Percentiles rank a stretch among this genome's conserved stretches.
phyloP scores from a whole-genome alignment of 2,113 vertebrate genomes.

The Atractosteus spatula region DNA sequence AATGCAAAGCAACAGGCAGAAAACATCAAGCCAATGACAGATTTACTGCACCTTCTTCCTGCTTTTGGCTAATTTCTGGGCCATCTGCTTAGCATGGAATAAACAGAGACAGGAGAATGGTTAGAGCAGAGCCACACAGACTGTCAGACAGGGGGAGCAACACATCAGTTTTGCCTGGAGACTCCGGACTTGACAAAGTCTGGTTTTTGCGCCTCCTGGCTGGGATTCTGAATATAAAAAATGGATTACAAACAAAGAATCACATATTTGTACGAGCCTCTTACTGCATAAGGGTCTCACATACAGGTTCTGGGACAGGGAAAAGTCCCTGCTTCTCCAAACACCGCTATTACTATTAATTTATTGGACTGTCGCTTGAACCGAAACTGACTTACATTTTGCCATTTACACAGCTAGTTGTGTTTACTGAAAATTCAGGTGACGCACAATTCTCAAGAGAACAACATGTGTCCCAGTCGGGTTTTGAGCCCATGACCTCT shows the following conservation, averaged over 20 bases:
- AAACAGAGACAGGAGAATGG: slow-evolving; percentile 88
- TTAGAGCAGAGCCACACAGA: slow-evolving; percentile 67
- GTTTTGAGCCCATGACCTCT: not conserved
- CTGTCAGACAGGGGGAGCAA: slow-evolving; percentile 15
- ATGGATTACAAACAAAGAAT: slow-evolving; percentile 17
- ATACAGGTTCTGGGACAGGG: not conserved
- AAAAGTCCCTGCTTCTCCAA: not conserved
- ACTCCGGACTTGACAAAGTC: not conserved
- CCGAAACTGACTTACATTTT: not conserved
- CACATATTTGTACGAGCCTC: not conserved
- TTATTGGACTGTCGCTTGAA: not conserved
- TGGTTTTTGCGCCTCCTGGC: slow-evolving; percentile 6
- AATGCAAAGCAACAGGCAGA: slow-evolving; percentile 9
- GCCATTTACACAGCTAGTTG: not conserved
- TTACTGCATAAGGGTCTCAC: not conserved
- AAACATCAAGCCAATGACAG: slow-evolving; percentile 65
- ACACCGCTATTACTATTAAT: not conserved
- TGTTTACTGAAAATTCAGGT: not conserved
- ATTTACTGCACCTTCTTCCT: slow-evolving; percentile 97
- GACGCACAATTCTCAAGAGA: not conserved
- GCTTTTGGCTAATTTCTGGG: slow-evolving; percentile 98
- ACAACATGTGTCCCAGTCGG: not conserved
- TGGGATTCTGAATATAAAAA: slow-evolving; percentile 12
- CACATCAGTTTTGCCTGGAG: not conserved
- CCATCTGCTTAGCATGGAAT: slow-evolving; percentile 93